Evolutionary conservation across 1,140 invertebrate genomes (phyloP).

Genomic region (Mya arenaria): DNA sequence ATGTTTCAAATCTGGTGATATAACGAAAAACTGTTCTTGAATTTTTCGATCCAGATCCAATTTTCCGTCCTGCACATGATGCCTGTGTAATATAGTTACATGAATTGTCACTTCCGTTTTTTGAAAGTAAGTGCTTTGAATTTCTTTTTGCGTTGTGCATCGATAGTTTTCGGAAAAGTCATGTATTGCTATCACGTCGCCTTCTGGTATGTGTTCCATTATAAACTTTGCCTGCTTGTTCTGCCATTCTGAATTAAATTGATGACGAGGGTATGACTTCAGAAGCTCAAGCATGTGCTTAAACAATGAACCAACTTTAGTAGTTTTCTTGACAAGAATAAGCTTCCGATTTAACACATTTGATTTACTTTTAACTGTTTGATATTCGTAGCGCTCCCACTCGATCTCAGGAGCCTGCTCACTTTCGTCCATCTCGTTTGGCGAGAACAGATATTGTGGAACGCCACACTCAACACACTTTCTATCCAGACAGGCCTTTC

Average conservation of each 20-base stretch:
- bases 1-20: slow-evolving; percentile 33
- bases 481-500: neutral
- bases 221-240: slow-evolving; percentile 21
- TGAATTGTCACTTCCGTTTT: slow-evolving; percentile 41
- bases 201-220: slow-evolving; percentile 14
- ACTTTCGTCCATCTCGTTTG: no score
- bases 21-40: slow-evolving; percentile 31
- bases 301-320: slow-evolving; percentile 39
- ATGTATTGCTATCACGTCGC: slow-evolving; percentile 27
- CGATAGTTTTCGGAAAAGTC: slow-evolving; percentile 50
- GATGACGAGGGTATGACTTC: slow-evolving; percentile 30
- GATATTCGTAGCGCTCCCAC: neutral
- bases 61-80: slow-evolving; percentile 42
- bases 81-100: slow-evolving; percentile 39
- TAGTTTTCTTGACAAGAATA: slow-evolving; percentile 25
- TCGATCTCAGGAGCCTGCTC: no score
- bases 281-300: slow-evolving; percentile 19
- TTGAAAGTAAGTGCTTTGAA: slow-evolving; percentile 48
- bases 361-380: neutral
- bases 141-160: slow-evolving; percentile 19
- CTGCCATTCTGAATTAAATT: slow-evolving; percentile 50
- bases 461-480: slow-evolving; percentile 6
- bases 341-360: slow-evolving; percentile 17
- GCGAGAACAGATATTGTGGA: neutral
- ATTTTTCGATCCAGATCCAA: slow-evolving; percentile 28